These are phyloP conservation scores for Liasis olivaceus DNA, from an alignment of 2,797 vertebrate genomes.

Conservation along the genomic window DNA sequence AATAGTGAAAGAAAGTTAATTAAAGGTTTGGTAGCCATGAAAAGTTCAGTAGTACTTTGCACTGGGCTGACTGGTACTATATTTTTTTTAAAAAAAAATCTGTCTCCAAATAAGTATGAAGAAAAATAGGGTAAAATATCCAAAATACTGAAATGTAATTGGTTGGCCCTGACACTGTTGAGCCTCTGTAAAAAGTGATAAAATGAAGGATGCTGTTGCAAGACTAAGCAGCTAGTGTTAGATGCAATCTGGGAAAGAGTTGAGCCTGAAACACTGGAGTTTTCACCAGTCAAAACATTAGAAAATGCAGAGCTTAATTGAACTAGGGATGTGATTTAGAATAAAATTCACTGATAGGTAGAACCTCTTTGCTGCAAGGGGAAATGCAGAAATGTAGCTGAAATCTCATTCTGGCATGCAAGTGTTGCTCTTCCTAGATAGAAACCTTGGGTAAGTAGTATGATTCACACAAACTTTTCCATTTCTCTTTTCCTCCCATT, in stretches of 20 bases:
- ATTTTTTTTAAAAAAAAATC: not conserved
- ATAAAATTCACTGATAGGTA: not conserved
- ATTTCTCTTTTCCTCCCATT: not conserved
- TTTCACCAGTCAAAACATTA: not conserved
- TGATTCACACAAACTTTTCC: not conserved
- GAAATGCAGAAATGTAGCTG: not conserved
- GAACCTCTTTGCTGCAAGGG: not conserved
- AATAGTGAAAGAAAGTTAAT: not conserved
- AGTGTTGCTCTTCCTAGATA: not conserved
- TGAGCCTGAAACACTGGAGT: not conserved
- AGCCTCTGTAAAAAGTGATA: not conserved
- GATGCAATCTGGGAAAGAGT: not conserved
- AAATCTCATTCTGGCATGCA: not conserved
- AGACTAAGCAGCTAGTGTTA: not conserved
- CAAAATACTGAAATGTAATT: not conserved
- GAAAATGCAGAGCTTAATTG: not conserved
- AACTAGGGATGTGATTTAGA: not conserved
- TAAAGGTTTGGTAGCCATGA: not conserved
- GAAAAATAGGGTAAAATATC: not conserved
- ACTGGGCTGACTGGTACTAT: not conserved
- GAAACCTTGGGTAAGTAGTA: not conserved
- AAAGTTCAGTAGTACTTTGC: not conserved
- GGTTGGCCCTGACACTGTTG: not conserved
- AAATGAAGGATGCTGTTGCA: not conserved
- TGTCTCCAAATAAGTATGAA: not conserved